Base-by-base conservation (phyloP, 2,113 vertebrate species). In the Axis porcinus region DNA sequence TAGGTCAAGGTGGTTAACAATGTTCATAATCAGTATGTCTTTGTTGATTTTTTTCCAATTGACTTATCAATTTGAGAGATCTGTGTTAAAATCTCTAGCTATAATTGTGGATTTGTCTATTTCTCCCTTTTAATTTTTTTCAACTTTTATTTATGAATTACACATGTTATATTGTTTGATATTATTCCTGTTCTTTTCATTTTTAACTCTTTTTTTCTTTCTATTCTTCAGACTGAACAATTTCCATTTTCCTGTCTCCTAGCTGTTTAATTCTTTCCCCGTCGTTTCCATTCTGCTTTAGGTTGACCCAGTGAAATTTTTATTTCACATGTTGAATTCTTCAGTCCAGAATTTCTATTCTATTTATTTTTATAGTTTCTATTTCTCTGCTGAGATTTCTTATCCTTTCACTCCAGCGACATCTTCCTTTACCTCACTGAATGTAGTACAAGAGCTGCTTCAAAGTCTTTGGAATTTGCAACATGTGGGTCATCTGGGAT, bases 61-160 rank as follows among this genome's bases (percentile, higher is more conserved):
- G 28, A 47, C 78, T 52, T 45, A 64, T 67, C 40, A 86, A 13
- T 87, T 81, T 81, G 70, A 81, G 55, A 64, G 4, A 95, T 81
- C 25, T 30, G 86, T 33, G 52, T 16, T 83, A 83, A 95, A 86
- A 43, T 81, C 23, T 55, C 15, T n/a, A 94, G 43, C 70, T 25
- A 33, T 47, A 64, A 95, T 67, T 55, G 13, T 27, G 33, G n/a
- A 55, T 55, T 55, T 47, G 23, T 57, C 36, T 45, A 82, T 94
- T 89, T 89, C 40, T 83, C n/a, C 14, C 45, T 86, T 86, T 74
- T 82, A 58, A 50, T 88, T 82, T 88, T 76, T 88, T 45, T 88
- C 50, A 82, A 74, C 19, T 82, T 91, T 88, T 93, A 93, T 62
- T 89, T 96, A 83, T 60, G 15, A 93, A 93, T 83, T 93, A 89